Base-by-base conservation (phyloP, 2,797 vertebrate species). In the Poecilia wingei region DNA sequence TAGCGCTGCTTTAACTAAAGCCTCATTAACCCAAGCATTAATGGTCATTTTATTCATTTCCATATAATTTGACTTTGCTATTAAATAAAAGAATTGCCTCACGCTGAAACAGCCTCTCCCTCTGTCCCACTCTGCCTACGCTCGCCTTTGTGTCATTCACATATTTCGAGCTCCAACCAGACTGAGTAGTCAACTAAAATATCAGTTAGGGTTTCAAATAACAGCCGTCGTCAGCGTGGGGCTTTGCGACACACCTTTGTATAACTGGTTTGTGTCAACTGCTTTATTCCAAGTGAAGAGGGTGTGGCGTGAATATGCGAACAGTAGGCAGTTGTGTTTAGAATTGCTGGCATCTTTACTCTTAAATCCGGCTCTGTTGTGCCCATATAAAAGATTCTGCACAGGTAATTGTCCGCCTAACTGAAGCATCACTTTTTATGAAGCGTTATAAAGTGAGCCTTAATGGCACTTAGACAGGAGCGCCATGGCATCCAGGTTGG, bases 231-330 rank as follows among this genome's bases (percentile, higher is more conserved):
- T 92, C 6, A 87, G 90, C 57, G 45, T 79, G 79, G 72, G 85
- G 88, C 77, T 91, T 86, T 89, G 85, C 61, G 87, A 92, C 95
- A 95, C 95, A 93, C 95, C 94, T 95, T 92, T 95, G 94, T 95
- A 93, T 87, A 91, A 93, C 91, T 90, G 94, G 93, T 94, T 94
- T 94, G 90, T 93, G 87, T 92, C 88, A 86, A 86, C 91, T 85
- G 85, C 79, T 90, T 88, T 87, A 72, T 83, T 81, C 77, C 82
- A 51, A 80, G 74, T 79, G 64, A 89, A 69, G 59, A 86, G 91
- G 92, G 94, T 91, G 93, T 84, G 93, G 91, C 43, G 36, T 72
- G 41, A 79, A 20, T 45, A 69, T 43, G 72, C 61, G 61, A 80
- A 76, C 53, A 53, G 33, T 20, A 53, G 22, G 83, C 66, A 77